Percentiles rank a stretch among this genome's conserved stretches.
Evolutionary conservation across 2,113 vertebrate genomes (phyloP).

Genomic region (Calyptomena viridis): DNA sequence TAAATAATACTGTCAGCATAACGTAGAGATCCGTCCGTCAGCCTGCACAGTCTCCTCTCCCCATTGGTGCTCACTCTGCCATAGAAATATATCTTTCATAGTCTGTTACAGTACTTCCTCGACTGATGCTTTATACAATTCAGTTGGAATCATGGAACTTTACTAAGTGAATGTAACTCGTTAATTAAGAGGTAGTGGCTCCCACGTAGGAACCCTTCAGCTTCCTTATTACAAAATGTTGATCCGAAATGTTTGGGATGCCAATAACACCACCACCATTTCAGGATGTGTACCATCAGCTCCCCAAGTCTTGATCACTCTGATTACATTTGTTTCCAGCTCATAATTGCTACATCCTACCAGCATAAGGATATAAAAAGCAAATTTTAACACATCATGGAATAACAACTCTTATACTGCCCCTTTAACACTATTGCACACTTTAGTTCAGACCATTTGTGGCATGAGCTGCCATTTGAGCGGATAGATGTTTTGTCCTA

Average conservation of each 20-base stretch:
- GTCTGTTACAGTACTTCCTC: neutral
- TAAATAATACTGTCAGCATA: conserved; percentile 19
- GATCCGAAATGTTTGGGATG: neutral
- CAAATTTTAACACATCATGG: neutral
- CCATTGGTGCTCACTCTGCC: conserved; percentile 29
- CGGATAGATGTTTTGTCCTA: neutral
- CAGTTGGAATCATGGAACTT: neutral
- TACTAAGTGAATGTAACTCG: accelerated
- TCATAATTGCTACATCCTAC: neutral
- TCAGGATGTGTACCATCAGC: neutral
- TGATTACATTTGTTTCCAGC: neutral
- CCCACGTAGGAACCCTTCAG: accelerated
- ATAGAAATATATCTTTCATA: neutral
- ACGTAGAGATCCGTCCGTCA: neutral
- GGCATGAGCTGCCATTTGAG: neutral
- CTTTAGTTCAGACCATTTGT: neutral
- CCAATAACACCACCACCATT: neutral
- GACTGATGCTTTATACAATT: neutral
- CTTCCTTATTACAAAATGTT: neutral
- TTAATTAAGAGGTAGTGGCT: neutral
- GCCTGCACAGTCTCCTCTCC: neutral
- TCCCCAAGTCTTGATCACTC: neutral
- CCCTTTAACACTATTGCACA: neutral
- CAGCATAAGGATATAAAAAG: neutral
- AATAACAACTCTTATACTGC: neutral